These are phyloP conservation scores for Turdus rufiventris DNA, from an alignment of 2,113 vertebrate species.

Conservation along the genomic window DNA sequence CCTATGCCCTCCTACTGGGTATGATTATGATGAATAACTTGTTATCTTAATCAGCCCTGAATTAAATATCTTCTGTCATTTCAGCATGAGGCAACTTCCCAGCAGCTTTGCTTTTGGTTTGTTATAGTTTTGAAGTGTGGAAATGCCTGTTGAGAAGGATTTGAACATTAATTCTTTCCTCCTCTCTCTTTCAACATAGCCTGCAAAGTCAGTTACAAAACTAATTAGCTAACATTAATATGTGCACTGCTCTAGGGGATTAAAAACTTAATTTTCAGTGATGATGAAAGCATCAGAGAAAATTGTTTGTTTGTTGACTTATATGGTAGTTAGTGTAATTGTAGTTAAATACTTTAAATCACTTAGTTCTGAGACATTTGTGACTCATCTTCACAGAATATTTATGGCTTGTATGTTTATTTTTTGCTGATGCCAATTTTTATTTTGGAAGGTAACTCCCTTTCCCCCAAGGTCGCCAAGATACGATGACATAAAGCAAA, in stretches of 20 bases:
- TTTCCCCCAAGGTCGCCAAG: neutral
- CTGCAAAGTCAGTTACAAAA: slow-evolving; percentile 60
- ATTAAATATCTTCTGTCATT: slow-evolving; percentile 47
- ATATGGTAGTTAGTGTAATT: slow-evolving; percentile 28
- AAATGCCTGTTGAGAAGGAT: slow-evolving; percentile 46
- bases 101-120: slow-evolving; percentile 36
- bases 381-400: neutral
- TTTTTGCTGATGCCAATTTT: neutral
- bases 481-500: neutral
- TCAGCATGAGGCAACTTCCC: slow-evolving; percentile 25
- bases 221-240: slow-evolving; percentile 67
- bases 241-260: slow-evolving; percentile 48
- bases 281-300: slow-evolving; percentile 52
- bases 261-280: slow-evolving; percentile 62
- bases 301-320: slow-evolving; percentile 59
- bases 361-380: neutral
- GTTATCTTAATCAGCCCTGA: slow-evolving; percentile 48
- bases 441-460: neutral
- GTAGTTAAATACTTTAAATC: slow-evolving; percentile 31
- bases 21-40: slow-evolving; percentile 43
- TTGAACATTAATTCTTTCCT: slow-evolving; percentile 47
- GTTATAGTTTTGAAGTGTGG: slow-evolving; percentile 47
- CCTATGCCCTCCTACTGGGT: neutral
- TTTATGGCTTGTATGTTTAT: neutral
- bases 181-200: neutral